phyloP scores from a whole-genome alignment of 2,888 invertebrate species.

The Acrobasis consociella region DNA sequence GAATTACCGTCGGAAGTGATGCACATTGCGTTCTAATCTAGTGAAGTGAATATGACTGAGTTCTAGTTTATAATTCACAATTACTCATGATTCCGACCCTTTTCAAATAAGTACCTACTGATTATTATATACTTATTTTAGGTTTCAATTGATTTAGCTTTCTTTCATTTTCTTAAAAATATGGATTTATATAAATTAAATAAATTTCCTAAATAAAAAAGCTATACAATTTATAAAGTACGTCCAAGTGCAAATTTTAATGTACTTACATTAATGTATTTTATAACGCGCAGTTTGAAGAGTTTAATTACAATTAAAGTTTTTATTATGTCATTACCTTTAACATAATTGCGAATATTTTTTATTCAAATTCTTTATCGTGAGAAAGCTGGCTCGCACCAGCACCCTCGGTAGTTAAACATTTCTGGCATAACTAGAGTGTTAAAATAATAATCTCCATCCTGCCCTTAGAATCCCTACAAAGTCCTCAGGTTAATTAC shows the following conservation, averaged over 20 bases:
- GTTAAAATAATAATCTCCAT: conserved; percentile 30
- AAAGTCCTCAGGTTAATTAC: conserved; percentile 31
- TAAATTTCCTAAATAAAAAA: no score
- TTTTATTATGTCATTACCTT: neutral
- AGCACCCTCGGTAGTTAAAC: conserved; percentile 21
- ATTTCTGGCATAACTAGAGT: conserved; percentile 28
- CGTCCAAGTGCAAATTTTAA: no score
- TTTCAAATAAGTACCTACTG: no score
- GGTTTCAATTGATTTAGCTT: no score
- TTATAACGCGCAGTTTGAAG: neutral
- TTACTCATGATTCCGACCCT: no score
- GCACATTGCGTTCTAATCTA: neutral
- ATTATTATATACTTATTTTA: no score
- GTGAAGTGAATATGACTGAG: no score
- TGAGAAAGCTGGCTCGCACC: conserved; percentile 26
- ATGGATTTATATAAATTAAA: no score
- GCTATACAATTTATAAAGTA: no score
- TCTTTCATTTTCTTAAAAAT: no score
- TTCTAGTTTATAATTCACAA: no score
- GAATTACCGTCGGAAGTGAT: neutral
- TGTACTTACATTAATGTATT: no score
- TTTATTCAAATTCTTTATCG: conserved; percentile 18
- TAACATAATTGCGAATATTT: conserved; percentile 13
- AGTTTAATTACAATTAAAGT: conserved; percentile 1
- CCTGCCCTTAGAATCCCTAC: conserved; percentile 30